phyloP scores from a whole-genome alignment of 2,113 vertebrate genomes.

The Blennius ocellaris region DNA sequence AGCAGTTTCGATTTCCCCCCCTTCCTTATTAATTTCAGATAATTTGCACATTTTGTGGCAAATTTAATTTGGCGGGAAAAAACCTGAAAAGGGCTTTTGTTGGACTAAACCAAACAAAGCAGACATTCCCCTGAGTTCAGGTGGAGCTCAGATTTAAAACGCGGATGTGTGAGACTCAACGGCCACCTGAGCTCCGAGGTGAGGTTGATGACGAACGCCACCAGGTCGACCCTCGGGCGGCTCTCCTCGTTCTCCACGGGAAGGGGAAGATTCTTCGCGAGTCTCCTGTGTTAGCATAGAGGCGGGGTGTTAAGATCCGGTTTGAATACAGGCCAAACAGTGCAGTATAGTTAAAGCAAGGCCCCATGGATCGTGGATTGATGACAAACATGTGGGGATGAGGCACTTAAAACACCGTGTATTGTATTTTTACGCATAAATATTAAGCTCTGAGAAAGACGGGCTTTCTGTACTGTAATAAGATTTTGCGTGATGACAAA shows the following conservation, averaged over 20 bases:
- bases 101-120: neutral
- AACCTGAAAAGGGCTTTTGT: neutral
- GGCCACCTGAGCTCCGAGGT: conserved; percentile 78
- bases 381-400: neutral
- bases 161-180: neutral
- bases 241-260: conserved; percentile 75
- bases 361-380: neutral
- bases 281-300: too few relatives aligned
- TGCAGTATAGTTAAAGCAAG: neutral
- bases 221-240: conserved; percentile 82
- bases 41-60: too few relatives aligned
- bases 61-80: too few relatives aligned
- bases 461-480: too few relatives aligned
- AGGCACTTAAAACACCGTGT: neutral
- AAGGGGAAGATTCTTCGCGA: conserved; percentile 81
- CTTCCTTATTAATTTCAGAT: too few relatives aligned
- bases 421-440: neutral
- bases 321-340: neutral
- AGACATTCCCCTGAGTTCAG: neutral
- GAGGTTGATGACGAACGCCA: conserved; percentile 83
- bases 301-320: too few relatives aligned
- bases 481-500: too few relatives aligned
- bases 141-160: neutral
- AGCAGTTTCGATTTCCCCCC: too few relatives aligned
- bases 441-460: too few relatives aligned